Evolutionary conservation across 2,888 invertebrate species (phyloP).

Genomic region (Malachius bipustulatus): DNA sequence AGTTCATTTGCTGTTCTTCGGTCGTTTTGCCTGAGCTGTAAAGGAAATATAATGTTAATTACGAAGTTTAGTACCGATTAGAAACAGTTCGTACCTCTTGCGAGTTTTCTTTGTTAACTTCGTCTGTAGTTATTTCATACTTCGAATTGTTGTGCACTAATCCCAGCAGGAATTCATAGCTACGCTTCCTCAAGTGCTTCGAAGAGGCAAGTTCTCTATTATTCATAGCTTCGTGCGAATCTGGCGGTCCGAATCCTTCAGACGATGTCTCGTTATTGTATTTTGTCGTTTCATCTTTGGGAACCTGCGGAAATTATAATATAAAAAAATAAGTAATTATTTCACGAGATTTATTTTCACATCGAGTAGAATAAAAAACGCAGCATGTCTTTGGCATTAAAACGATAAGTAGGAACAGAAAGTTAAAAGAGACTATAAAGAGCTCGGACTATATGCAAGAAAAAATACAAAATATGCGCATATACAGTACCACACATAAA

Average conservation of each 20-base stretch:
- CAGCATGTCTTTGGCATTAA: too few species aligned
- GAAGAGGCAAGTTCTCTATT: slow-evolving; percentile 29
- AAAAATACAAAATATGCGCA: too few species aligned
- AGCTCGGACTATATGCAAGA: too few species aligned
- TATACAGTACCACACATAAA: too few species aligned
- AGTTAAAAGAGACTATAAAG: too few species aligned
- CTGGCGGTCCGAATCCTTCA: slow-evolving; percentile 26
- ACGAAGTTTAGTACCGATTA: background rate
- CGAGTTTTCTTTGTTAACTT: slow-evolving; percentile 18
- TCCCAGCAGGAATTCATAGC: slow-evolving; percentile 35
- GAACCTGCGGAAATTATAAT: too few species aligned
- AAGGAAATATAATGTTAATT: too few species aligned
- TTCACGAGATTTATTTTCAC: too few species aligned
- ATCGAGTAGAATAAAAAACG: too few species aligned
- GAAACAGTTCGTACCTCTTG: slow-evolving; percentile 5
- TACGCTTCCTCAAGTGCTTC: slow-evolving; percentile 28
- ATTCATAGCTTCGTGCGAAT: slow-evolving; percentile 37
- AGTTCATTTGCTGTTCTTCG: slow-evolving; percentile 27
- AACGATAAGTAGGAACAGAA: too few species aligned
- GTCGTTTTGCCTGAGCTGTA: background rate
- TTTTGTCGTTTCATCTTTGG: too few species aligned
- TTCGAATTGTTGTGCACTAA: slow-evolving; percentile 34
- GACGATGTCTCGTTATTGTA: background rate
- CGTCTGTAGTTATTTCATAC: slow-evolving; percentile 31
- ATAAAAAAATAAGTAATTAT: too few species aligned